Evolutionary conservation across 2,797 vertebrate genomes (phyloP).

Genomic region (Vespertilio murinus): DNA sequence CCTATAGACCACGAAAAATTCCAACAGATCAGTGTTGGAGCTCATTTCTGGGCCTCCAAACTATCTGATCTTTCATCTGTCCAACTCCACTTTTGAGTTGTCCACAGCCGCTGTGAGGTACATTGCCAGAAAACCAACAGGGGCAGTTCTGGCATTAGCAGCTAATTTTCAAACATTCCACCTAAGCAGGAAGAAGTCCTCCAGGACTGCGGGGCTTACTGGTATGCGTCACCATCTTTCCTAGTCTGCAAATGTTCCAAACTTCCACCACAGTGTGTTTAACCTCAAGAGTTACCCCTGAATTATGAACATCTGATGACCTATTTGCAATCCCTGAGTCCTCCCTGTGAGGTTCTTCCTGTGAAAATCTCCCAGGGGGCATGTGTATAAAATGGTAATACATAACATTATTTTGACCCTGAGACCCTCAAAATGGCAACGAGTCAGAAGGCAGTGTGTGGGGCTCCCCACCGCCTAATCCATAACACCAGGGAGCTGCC

Average conservation of each 20-base stretch:
- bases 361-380: slow-evolving; percentile 37
- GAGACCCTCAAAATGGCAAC: not conserved
- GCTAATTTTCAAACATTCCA: not conserved
- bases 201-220: not conserved
- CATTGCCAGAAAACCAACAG: not conserved
- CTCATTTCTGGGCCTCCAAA: not conserved
- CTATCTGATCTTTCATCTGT: not conserved
- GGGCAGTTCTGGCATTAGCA: not conserved
- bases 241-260: slow-evolving; percentile 12
- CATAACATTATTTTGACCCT: slow-evolving; percentile 45
- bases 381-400: slow-evolving; percentile 40
- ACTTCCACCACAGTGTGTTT: not conserved
- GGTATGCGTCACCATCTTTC: slow-evolving; percentile 2
- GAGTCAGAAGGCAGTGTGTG: slow-evolving; percentile 27
- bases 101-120: not conserved
- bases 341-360: not conserved
- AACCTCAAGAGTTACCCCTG: slow-evolving; percentile 42
- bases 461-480: not conserved
- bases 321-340: slow-evolving; percentile 19
- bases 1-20: not conserved
- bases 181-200: slow-evolving; percentile 3
- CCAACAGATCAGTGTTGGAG: not conserved
- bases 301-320: slow-evolving; percentile 10
- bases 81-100: not conserved
- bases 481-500: not conserved